Conservation (phyloP, 2,113 vertebrate species). For the Dicerorhinus sumatrensis region DNA sequence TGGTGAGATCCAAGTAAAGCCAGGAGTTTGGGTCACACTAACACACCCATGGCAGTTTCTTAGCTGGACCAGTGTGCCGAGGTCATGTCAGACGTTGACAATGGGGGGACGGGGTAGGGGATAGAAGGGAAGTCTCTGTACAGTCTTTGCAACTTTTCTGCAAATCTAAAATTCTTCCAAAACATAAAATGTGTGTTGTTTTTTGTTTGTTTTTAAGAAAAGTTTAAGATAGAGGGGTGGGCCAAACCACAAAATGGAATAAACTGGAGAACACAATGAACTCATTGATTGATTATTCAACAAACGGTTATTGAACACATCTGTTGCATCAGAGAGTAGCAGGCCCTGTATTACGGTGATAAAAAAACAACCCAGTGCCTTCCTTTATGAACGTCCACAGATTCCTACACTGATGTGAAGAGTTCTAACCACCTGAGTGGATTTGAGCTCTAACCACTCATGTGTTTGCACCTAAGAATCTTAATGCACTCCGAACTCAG, state of each 20-base stretch:
- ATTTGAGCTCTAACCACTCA: not conserved
- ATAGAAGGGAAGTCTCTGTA: too few relatives aligned
- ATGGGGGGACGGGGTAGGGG: rapidly evolving
- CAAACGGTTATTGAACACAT: not conserved
- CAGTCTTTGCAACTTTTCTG: not conserved
- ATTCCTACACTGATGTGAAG: not conserved
- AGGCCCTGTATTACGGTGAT: not conserved
- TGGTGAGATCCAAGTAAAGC: not conserved
- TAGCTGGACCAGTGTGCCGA: too few relatives aligned
- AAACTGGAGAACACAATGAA: not conserved
- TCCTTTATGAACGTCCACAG: not conserved
- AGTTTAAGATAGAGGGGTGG: not conserved
- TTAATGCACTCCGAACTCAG: not conserved
- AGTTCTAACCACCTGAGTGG: not conserved
- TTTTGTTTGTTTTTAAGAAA: not conserved
- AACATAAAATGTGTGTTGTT: not conserved
- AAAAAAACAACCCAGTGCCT: not conserved
- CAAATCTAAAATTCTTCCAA: not conserved
- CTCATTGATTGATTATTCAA: too few relatives aligned
- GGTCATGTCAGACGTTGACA: not conserved
- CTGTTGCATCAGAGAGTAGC: not conserved
- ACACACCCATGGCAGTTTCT: not conserved
- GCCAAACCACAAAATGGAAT: not conserved
- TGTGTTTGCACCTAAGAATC: not conserved
- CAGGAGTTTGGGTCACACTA: too few relatives aligned